phyloP scores from a whole-genome alignment of 2,888 invertebrate species.

The Linnaemya vulpina region DNA sequence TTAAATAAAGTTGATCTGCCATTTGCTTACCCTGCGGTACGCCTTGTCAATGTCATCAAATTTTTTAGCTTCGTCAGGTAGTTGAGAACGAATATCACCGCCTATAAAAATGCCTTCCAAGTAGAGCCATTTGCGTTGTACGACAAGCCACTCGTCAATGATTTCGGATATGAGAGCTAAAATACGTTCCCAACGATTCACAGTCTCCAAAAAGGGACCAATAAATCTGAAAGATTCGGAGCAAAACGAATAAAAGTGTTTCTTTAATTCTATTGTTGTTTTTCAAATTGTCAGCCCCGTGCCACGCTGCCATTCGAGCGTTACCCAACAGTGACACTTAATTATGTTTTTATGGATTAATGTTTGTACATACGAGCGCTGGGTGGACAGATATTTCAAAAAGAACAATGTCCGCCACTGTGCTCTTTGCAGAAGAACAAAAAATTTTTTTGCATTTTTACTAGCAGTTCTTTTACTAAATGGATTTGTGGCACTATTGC shows the following conservation, averaged over 20 bases:
- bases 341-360: too few relatives aligned
- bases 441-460: background rate
- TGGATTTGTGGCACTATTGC: slow-evolving; percentile 3
- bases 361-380: too few relatives aligned
- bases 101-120: slow-evolving; percentile 96
- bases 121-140: slow-evolving; percentile 96
- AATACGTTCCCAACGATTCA: slow-evolving; percentile 93
- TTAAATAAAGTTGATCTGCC: too few relatives aligned
- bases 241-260: background rate
- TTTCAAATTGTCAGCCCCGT: too few relatives aligned
- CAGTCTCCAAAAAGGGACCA: slow-evolving; percentile 92
- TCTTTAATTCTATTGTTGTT: background rate
- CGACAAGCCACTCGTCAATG: slow-evolving; percentile 93
- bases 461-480: slow-evolving; percentile 5
- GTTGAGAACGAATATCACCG: slow-evolving; percentile 92
- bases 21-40: slow-evolving; percentile 87
- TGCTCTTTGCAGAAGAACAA: background rate
- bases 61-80: slow-evolving; percentile 94
- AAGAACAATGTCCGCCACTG: background rate
- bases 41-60: slow-evolving; percentile 94
- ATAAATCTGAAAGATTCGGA: slow-evolving; percentile 86
- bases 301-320: too few relatives aligned
- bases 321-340: too few relatives aligned
- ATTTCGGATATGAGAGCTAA: slow-evolving; percentile 92
- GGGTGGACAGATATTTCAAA: background rate